Conservation (phyloP, 2,888 invertebrate species). For the Geotrupes spiniger region DNA sequence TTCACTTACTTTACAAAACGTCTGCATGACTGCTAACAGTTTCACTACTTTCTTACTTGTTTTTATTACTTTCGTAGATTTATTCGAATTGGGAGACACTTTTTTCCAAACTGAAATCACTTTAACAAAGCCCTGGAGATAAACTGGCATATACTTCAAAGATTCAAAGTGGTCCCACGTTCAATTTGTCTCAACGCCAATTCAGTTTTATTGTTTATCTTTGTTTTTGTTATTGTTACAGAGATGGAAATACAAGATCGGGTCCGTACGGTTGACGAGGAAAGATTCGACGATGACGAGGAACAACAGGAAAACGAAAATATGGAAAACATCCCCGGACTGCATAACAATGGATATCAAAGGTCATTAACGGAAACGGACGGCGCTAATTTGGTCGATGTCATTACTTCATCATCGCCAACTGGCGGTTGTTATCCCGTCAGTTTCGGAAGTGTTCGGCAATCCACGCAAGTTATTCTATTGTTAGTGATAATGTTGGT, state of each 20-base stretch:
- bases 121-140: conserved; percentile 35
- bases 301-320: conserved; percentile 13
- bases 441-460: conserved; percentile 2
- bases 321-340: conserved; percentile 12
- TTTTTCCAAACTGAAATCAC: conserved; percentile 33
- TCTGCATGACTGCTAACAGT: conserved; percentile 34
- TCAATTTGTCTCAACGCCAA: conserved; percentile 31
- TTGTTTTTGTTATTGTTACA: conserved; percentile 38
- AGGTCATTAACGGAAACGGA: conserved; percentile 59
- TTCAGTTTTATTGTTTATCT: conserved; percentile 26
- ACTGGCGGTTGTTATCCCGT: conserved; percentile 11
- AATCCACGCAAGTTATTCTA: conserved; percentile 21
- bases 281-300: conserved; percentile 27
- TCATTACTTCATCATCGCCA: conserved; percentile 15
- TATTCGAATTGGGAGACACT: conserved; percentile 37
- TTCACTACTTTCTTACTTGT: conserved; percentile 37
- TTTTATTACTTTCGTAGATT: conserved; percentile 41
- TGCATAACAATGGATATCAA: conserved; percentile 56
- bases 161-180: conserved; percentile 31
- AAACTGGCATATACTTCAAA: conserved; percentile 33
- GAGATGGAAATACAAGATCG: conserved; percentile 62
- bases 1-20: conserved; percentile 32
- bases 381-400: conserved; percentile 5
- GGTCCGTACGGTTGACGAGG: conserved; percentile 54
- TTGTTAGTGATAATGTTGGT: conserved; percentile 35